Evolutionary conservation across 2,888 invertebrate genomes (phyloP), one percentile per base, ranked within the genome.

Genomic region (Chrysolina oricalcia): DNA sequence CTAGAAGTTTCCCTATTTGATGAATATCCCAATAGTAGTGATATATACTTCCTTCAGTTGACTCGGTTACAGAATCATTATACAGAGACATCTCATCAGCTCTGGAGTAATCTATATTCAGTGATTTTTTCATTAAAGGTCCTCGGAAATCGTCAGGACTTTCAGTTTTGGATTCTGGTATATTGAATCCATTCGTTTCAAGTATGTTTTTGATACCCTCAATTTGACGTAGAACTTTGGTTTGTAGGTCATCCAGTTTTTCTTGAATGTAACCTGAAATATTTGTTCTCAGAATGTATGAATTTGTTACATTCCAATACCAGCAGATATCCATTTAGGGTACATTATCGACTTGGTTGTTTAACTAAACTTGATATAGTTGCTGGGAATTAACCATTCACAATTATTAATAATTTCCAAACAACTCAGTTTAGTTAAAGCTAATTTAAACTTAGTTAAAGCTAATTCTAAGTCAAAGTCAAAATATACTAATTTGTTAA

Each of bases 21-120:
- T 80, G 74, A 27, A 88, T 83, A 76, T 82, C 83, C 88, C 88
- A 88, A 72, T 83, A 87, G 76, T 87, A 88, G 62, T 82, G 78
- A 79, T 85, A 88, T 17, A 82, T 81, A 63, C 83, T 83, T 53
- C 84, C 85, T 27, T 82, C 78, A 69, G 81, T 81, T 19, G 82
- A 83, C 59, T 81, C 83, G 50, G 82, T 80, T 41, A 86, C 78
- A 3, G 87, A 86, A 71, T 85, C 81, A 67, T 88, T 88, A 40
- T 82, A 80, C 59, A 81, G 80, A 6, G 23, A 50, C 48, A 86
- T 85, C 83, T 86, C 86, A 19, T 81, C 74, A 23, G 48, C 21
- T 76, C 73, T 73, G 10, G 53, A 19, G 23, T 59, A n/a, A 23
- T 35, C 35, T 23, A 11, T 35, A 59, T 35, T 17, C 15, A 59